Conservation (phyloP, 2,797 vertebrate species). For the Myotis findleyi region DNA sequence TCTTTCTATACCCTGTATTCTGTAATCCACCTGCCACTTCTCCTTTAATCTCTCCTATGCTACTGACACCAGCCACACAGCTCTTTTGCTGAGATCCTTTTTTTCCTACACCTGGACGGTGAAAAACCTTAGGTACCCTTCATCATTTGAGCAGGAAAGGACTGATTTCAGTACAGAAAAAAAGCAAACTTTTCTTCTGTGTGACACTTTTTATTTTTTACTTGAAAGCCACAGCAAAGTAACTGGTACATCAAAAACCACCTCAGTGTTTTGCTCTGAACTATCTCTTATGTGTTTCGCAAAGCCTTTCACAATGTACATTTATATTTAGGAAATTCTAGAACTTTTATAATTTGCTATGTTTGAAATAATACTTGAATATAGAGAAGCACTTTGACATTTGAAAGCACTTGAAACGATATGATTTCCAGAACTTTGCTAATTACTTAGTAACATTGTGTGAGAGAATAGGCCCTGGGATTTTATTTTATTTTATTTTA, state of each 20-base stretch:
- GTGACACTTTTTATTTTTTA: conserved; percentile 57
- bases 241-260: conserved; percentile 52
- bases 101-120: background rate
- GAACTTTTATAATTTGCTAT: conserved; percentile 40
- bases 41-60: background rate
- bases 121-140: conserved; percentile 32
- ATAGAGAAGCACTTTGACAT: background rate
- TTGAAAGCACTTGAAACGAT: background rate
- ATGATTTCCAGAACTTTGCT: background rate
- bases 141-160: background rate
- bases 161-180: conserved; percentile 11
- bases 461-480: background rate
- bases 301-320: conserved; percentile 37
- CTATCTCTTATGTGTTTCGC: conserved; percentile 7
- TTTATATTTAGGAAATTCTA: conserved; percentile 65
- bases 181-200: background rate
- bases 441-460: background rate
- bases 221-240: conserved; percentile 69
- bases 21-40: background rate
- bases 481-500: no score
- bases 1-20: background rate
- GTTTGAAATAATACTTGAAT: conserved; percentile 32
- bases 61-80: conserved; percentile 35
- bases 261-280: conserved; percentile 48
- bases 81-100: background rate